phyloP scores from a whole-genome alignment of 1,140 invertebrate species.

The Cataglyphis hispanica region DNA sequence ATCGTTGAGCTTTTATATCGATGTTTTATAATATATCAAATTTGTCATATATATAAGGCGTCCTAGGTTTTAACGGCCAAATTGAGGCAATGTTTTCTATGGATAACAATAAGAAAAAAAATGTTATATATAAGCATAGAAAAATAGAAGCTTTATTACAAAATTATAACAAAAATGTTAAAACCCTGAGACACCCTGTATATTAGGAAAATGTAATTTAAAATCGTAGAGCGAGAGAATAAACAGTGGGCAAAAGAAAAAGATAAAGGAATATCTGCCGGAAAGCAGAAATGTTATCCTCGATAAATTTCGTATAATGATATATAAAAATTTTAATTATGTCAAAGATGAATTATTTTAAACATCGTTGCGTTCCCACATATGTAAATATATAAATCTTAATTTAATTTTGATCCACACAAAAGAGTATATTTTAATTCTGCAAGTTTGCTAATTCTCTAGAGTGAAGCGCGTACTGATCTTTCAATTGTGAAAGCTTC shows the following conservation, averaged over 20 bases:
- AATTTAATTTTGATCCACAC: conserved; percentile 19
- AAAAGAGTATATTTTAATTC: conserved; percentile 17
- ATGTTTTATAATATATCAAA: conserved; percentile 35
- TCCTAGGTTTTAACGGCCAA: no score
- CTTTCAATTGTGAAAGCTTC: not conserved
- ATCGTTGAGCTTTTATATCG: not conserved
- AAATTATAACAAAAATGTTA: no score
- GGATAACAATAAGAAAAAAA: no score
- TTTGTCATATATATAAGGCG: not conserved
- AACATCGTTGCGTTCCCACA: not conserved
- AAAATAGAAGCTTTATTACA: no score
- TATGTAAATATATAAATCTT: conserved; percentile 27
- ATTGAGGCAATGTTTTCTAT: no score
- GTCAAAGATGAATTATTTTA: not conserved
- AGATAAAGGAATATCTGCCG: not conserved
- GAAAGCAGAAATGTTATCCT: not conserved
- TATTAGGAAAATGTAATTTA: not conserved
- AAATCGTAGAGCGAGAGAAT: not conserved
- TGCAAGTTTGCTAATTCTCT: not conserved
- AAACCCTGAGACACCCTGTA: not conserved
- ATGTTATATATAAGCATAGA: no score
- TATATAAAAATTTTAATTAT: not conserved
- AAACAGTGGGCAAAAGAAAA: not conserved
- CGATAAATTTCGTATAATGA: conserved; percentile 2
- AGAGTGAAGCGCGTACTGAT: not conserved